These are phyloP conservation scores for Xestia sexstrigata DNA, from an alignment of 2,888 invertebrate genomes.

Conservation along the genomic window DNA sequence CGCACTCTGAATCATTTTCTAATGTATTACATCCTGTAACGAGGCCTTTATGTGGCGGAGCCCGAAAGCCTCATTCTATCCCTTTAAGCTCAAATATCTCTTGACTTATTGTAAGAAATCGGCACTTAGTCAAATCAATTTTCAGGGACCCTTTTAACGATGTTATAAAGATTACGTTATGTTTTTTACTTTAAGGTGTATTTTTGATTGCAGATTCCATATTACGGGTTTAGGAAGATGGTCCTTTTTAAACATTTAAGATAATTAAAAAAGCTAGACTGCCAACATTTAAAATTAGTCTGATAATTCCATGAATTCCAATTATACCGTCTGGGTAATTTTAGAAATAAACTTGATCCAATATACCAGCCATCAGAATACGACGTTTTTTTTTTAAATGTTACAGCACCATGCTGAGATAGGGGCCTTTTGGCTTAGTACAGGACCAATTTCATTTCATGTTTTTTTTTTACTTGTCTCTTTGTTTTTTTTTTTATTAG, in stretches of 20 bases:
- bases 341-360: not conserved
- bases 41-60: conserved; percentile 29
- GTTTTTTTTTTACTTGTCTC: too few species aligned
- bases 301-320: not conserved
- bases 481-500: too few species aligned
- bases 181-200: not conserved
- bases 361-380: too few species aligned
- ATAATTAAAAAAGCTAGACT: not conserved
- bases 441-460: too few species aligned
- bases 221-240: not conserved
- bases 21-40: conserved; percentile 47
- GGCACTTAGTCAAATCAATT: conserved; percentile 51
- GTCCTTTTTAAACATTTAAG: not conserved
- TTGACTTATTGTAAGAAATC: conserved; percentile 51
- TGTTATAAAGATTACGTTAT: not conserved
- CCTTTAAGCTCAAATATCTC: conserved; percentile 34
- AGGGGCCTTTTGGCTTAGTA: too few species aligned
- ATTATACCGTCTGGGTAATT: not conserved
- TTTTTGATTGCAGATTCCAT: not conserved
- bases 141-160: conserved; percentile 29
- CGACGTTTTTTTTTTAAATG: too few species aligned
- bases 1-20: conserved; percentile 25
- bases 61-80: conserved; percentile 36
- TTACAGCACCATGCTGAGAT: too few species aligned
- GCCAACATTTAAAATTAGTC: not conserved